phyloP scores from a whole-genome alignment of 2,797 vertebrate genomes.

The Prunella strophiata region DNA sequence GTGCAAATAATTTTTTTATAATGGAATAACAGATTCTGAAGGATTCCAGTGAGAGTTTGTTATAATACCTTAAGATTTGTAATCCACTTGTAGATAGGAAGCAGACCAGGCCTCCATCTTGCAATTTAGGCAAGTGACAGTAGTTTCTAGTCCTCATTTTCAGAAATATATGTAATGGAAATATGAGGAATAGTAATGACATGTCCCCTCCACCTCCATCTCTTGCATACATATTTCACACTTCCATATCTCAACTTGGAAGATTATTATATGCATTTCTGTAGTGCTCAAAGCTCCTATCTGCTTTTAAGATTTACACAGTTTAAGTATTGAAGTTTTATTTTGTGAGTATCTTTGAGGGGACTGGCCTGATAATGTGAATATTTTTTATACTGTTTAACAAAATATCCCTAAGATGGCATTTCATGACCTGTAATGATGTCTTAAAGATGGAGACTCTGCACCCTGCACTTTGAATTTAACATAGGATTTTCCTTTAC shows the following conservation, averaged over 20 bases:
- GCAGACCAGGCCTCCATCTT: not conserved
- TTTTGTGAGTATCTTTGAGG: not conserved
- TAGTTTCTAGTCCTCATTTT: not conserved
- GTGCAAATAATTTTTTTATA: not conserved
- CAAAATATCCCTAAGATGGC: not conserved
- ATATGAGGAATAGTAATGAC: not conserved
- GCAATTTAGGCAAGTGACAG: not conserved
- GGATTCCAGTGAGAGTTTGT: not conserved
- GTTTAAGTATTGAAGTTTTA: not conserved
- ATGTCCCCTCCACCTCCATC: not conserved
- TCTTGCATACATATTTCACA: not conserved
- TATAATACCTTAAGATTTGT: not conserved
- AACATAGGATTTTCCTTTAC: not conserved
- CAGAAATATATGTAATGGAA: not conserved
- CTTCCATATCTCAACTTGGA: not conserved
- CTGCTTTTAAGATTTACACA: not conserved
- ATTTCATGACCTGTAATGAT: not conserved
- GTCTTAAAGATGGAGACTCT: not conserved
- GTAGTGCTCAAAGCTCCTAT: not conserved
- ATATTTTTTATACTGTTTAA: not conserved
- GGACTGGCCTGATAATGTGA: not conserved
- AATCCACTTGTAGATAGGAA: not conserved
- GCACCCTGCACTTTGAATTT: not conserved
- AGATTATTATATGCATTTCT: not conserved
- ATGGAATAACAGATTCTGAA: not conserved